These are phyloP conservation scores for Bubo bubo DNA, from an alignment of 2,113 vertebrate genomes.

Conservation along the genomic window DNA sequence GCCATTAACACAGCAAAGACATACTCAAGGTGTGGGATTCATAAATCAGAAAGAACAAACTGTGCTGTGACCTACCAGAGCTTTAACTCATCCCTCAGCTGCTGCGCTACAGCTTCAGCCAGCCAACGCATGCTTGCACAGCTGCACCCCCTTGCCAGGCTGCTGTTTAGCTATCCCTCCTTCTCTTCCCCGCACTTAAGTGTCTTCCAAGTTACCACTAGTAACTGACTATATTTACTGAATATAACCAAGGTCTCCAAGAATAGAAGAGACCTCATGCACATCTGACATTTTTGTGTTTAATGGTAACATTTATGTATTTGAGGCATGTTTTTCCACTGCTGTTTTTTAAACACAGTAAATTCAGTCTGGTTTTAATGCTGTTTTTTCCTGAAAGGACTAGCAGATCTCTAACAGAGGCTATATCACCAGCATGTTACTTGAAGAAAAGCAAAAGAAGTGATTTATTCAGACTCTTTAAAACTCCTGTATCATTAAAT, in stretches of 20 bases:
- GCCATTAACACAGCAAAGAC: neutral
- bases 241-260: neutral
- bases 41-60: neutral
- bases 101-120: neutral
- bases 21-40: neutral
- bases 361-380: neutral
- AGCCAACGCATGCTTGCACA: neutral
- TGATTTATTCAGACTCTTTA: neutral
- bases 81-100: neutral
- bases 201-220: slow-evolving; percentile 13
- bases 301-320: neutral
- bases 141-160: neutral
- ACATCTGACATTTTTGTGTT: neutral
- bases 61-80: neutral
- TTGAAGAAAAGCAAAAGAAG: neutral
- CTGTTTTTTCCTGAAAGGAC: neutral
- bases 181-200: neutral
- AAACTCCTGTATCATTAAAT: neutral
- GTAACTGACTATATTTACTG: slow-evolving; percentile 28
- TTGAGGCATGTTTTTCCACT: neutral
- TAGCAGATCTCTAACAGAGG: neutral
- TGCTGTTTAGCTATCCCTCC: neutral
- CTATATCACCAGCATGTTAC: neutral
- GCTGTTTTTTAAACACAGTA: neutral
- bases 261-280: neutral